Evolutionary conservation across 2,888 invertebrate genomes (phyloP), one percentile per base, ranked within the genome.

Genomic region (Sepioteuthis lessoniana): DNA sequence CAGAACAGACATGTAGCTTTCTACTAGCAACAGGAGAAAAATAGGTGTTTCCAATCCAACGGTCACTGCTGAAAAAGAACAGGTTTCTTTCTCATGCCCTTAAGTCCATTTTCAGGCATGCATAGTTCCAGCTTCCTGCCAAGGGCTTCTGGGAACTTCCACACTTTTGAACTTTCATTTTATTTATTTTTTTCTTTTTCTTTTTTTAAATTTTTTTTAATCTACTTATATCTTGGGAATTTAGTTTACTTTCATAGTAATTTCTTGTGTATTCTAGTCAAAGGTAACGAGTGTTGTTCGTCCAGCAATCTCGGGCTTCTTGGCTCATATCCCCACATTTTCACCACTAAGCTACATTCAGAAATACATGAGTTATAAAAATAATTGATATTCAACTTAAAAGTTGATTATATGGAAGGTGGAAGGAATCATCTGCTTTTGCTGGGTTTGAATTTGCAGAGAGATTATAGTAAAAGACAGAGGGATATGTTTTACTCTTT

Each of bases 351-450:
- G 50, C 50, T 50, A 50, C 50, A 50, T 16, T 50, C 21, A 31
- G 10, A 31, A 76, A 31, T 76, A n/a, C 10, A n/a, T n/a, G n/a
- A 31, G 31, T 76, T 31, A 76, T 76, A 76, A 76, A n/a, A 13
- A 76, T 76, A 76, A 76, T 76, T n/a, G 76, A 76, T 76, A 76
- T 76, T 76, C 76, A 76, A 76, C 76, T 76, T 76, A 76, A 76
- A 76, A 1, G 76, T 76, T 76, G 76, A 31, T 76, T 76, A 76
- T 76, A n/a, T 31, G 10, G 31, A 76, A 13, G 28, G 10, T 28
- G 28, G 28, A 31, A n/a, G 10, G 10, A n/a, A 76, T 31, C 31
- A 31, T 0, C 31, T 76, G 31, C 31, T 31, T 76, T 10, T 76
- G 31, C 31, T 28, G 31, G 28, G 76, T 31, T 31, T 10, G 13